Conservation (phyloP, 2,888 invertebrate genomes). For the Patella ulyssiponensis region DNA sequence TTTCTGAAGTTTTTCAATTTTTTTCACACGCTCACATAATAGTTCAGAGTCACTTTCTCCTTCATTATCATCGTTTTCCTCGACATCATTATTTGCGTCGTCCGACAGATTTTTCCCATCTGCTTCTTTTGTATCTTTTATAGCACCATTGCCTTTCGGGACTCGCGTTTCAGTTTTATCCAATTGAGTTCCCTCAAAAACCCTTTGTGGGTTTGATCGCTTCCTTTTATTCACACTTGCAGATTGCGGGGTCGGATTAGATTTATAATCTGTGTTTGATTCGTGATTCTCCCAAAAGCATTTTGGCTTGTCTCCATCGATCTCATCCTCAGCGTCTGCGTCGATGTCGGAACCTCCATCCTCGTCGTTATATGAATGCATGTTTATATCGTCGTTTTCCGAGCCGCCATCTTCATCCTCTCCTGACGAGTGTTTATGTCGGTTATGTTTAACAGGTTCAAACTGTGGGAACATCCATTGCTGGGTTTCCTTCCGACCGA, state of each 20-base stretch:
- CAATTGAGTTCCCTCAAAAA: conserved; percentile 83
- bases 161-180: conserved; percentile 49
- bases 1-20: conserved; percentile 55
- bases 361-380: background rate
- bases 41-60: conserved; percentile 17
- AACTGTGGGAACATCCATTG: conserved; percentile 71
- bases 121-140: conserved; percentile 7
- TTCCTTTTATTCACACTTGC: conserved; percentile 78
- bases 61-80: conserved; percentile 17
- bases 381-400: conserved; percentile 24
- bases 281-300: conserved; percentile 28
- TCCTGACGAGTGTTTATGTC: conserved; percentile 26
- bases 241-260: conserved; percentile 28
- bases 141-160: conserved; percentile 78
- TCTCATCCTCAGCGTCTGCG: conserved; percentile 35
- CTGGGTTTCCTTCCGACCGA: conserved; percentile 35
- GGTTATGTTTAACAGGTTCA: conserved; percentile 53
- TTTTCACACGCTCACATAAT: conserved; percentile 40
- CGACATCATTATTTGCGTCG: conserved; percentile 7
- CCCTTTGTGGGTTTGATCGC: conserved; percentile 97
- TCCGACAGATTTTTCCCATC: conserved; percentile 8
- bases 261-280: conserved; percentile 21
- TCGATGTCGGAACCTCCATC: conserved; percentile 15
- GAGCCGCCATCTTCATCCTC: conserved; percentile 33
- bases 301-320: conserved; percentile 35